phyloP scores from a whole-genome alignment of 2,888 invertebrate genomes.

The Lucinisca nassula region DNA sequence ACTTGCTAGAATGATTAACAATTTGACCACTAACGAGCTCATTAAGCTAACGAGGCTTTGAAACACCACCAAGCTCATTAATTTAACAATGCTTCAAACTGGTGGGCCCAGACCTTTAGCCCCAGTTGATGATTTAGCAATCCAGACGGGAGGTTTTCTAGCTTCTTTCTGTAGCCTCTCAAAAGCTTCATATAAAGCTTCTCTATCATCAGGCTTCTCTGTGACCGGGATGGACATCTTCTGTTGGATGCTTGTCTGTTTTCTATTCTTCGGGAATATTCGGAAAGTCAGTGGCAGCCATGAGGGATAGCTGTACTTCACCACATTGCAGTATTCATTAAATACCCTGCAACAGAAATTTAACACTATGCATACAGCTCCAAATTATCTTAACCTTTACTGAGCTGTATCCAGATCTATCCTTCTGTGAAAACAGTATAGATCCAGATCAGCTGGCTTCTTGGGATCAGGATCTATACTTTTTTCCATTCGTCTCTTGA shows the following conservation, averaged over 20 bases:
- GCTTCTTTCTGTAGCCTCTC: constrained; percentile 48
- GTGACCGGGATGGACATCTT: constrained; percentile 36
- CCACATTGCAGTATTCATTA: constrained; percentile 71
- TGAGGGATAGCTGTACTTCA: constrained; percentile 67
- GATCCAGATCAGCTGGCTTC: too few species aligned
- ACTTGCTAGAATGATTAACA: too few species aligned
- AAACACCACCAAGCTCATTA: too few species aligned
- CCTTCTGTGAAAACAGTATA: too few species aligned
- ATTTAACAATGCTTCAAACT: too few species aligned
- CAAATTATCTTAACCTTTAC: too few species aligned
- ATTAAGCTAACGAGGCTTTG: too few species aligned
- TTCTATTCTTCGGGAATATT: constrained; percentile 71
- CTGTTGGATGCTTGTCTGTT: constrained; percentile 44
- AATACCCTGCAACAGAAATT: constrained; percentile 74
- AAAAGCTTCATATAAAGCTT: constrained; percentile 61
- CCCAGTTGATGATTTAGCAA: constrained; percentile 78
- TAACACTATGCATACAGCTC: too few species aligned
- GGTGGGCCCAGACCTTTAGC: constrained; percentile 80
- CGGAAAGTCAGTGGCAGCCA: constrained; percentile 79
- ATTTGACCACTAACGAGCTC: too few species aligned
- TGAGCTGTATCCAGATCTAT: too few species aligned
- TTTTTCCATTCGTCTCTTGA: too few species aligned
- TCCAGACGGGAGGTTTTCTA: constrained; percentile 72
- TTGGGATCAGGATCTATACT: too few species aligned
- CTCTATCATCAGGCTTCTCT: constrained; percentile 75